Conservation (phyloP, 2,888 invertebrate species). For the Aethes cnicana region DNA sequence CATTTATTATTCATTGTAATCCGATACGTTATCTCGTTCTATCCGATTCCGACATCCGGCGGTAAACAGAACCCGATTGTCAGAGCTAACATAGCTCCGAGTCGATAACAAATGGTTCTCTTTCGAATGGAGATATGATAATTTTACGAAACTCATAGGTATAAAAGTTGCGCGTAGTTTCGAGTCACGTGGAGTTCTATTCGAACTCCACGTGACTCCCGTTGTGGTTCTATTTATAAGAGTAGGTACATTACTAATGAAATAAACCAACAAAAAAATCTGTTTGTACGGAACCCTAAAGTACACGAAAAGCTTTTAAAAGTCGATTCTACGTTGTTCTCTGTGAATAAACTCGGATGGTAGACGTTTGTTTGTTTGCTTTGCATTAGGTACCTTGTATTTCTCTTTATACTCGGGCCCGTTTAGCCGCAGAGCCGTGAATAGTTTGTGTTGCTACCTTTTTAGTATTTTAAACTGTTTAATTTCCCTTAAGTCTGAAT, state of each 20-base stretch:
- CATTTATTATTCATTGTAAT: slow-evolving; percentile 72
- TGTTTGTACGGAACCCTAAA: slow-evolving; percentile 21
- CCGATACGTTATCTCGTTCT: slow-evolving; percentile 58
- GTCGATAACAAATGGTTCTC: slow-evolving; percentile 7
- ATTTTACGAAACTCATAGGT: background rate
- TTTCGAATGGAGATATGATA: background rate
- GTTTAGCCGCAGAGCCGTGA: slow-evolving; percentile 16
- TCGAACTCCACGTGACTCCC: too few relatives aligned
- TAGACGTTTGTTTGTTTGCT: slow-evolving; percentile 27
- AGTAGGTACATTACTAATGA: background rate
- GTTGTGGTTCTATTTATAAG: background rate
- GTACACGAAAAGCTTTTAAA: slow-evolving; percentile 49
- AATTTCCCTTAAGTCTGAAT: too few relatives aligned
- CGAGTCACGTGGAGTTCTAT: background rate
- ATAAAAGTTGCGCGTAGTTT: background rate
- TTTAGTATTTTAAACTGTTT: slow-evolving; percentile 4
- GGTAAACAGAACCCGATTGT: slow-evolving; percentile 43
- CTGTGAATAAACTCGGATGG: slow-evolving; percentile 27
- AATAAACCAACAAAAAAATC: background rate
- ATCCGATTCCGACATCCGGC: slow-evolving; percentile 49
- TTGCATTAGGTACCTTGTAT: slow-evolving; percentile 29
- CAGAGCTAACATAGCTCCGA: slow-evolving; percentile 35
- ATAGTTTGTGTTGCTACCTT: slow-evolving; percentile 16
- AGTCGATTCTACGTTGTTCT: slow-evolving; percentile 24
- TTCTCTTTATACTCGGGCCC: slow-evolving; percentile 22